A percentile compares a stretch with the other conserved stretches of the same genome.
Evolutionary conservation across 2,797 vertebrate species (phyloP).

Genomic region (Leptodactylus fallax): DNA sequence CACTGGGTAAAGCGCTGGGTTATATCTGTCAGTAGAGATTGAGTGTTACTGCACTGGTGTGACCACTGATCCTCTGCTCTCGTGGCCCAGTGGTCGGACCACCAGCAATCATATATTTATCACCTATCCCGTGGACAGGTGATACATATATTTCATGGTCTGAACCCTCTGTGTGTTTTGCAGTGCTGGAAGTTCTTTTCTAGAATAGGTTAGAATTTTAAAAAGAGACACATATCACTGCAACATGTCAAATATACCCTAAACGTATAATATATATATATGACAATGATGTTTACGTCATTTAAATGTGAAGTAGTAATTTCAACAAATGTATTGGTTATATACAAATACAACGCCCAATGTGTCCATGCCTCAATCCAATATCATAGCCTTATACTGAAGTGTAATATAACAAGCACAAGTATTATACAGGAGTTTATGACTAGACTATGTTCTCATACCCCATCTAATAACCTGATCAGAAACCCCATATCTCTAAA

Average conservation of each 20-base stretch:
- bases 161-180: not conserved
- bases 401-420: not conserved
- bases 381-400: not conserved
- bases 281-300: not conserved
- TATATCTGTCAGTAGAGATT: no score
- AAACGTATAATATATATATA: not conserved
- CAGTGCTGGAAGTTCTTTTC: not conserved
- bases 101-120: no score
- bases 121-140: no score
- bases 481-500: not conserved
- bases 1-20: no score
- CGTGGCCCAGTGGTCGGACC: no score
- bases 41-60: no score
- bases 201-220: not conserved
- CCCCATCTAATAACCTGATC: not conserved
- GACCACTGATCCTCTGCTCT: no score
- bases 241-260: not conserved
- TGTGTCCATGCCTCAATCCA: not conserved
- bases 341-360: not conserved
- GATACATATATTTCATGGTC: no score
- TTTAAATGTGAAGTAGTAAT: slow-evolving; percentile 6
- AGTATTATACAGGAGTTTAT: not conserved
- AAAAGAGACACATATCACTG: slow-evolving; percentile 11
- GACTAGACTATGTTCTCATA: not conserved
- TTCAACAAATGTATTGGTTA: not conserved